A percentile compares a stretch with the other conserved stretches of the same genome.
Evolutionary conservation across 2,888 invertebrate genomes (phyloP).

Genomic region (Drosophila percnosoma): DNA sequence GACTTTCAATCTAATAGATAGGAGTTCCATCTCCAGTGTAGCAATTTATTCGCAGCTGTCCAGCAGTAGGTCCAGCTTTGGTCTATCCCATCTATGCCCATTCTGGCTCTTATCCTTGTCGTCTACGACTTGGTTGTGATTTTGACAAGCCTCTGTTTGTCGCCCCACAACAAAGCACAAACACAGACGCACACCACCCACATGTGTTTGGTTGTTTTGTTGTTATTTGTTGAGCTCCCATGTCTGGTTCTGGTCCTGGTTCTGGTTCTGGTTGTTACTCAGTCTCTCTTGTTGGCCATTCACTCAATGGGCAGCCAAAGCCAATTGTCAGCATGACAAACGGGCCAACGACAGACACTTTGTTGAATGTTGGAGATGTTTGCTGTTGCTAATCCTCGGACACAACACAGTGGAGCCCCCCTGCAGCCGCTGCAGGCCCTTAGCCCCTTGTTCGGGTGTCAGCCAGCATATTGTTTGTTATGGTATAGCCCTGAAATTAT

Average conservation of each 20-base stretch:
- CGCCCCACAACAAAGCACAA: constrained; percentile 1
- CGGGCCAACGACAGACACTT: constrained; percentile 62
- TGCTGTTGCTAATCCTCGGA: constrained; percentile 65
- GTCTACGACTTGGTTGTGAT: constrained; percentile 72
- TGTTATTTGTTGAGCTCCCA: constrained; percentile 59
- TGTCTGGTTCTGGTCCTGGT: constrained; percentile 34
- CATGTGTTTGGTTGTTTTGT: constrained; percentile 31
- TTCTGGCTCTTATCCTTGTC: constrained; percentile 61
- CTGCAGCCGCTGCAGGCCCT: not conserved
- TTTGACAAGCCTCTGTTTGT: constrained; percentile 63
- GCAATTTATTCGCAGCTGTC: constrained; percentile 46
- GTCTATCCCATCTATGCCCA: constrained; percentile 55
- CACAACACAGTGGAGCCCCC: constrained; percentile 26
- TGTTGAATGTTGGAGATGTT: constrained; percentile 56
- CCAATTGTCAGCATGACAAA: constrained; percentile 78
- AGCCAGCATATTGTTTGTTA: constrained; percentile 58
- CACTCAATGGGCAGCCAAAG: constrained; percentile 63
- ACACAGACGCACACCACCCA: constrained; percentile 15
- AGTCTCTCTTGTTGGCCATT: constrained; percentile 39
- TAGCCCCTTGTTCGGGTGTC: constrained; percentile 45
- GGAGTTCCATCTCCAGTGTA: constrained; percentile 20
- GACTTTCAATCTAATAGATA: constrained; percentile 53
- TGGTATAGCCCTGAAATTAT: constrained; percentile 65
- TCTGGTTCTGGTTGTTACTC: constrained; percentile 21
- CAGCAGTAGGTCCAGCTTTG: constrained; percentile 24